Base-by-base conservation (phyloP, 2,888 invertebrate genomes). In the Nineta flava region DNA sequence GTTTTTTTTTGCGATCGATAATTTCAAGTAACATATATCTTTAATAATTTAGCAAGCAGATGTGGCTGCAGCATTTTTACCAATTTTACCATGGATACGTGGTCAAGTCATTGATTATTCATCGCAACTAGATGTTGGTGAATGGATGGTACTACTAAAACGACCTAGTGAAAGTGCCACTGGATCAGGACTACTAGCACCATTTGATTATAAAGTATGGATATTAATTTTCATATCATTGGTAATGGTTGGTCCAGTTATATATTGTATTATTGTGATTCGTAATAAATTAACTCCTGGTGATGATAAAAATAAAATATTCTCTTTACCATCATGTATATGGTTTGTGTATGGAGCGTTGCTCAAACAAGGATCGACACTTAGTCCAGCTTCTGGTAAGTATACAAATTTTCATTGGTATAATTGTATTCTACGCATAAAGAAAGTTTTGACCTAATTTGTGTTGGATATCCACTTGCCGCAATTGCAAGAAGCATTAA, bases 271-370 rank as follows among this genome's bases (percentile, higher is more conserved):
- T 35, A 81, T 86, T 3, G 71, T 74, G 9, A 57, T 84, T 43
- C 75, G 83, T 52, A 74, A 74, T 17, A 75, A 73, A 55, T 58
- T 85, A 19, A 76, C 83, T 44, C 73, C 72, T 17, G 77, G 79
- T 50, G 68, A 72, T 1, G 61, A 65, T 7, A 75, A 61, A 1
- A 66, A 81, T 56, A 67, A 65, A 7, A 66, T 73, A 4, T 81
- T 82, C 55, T 69, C 77, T 0, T 58, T 88, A 15, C 72, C 77
- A 0, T 76, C 83, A 4, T 88, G 88, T 60, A 74, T 85, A 55
- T 91, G 90, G 90, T 91, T 90, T 61, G 83, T 84, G 3, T 91
- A 90, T 61, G 87, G 88, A 13, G 87, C 87, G 1, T 72, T 91
- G 34, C 77, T 91, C 68, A 91, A 90, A 60, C 91, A 91, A 67